Evolutionary conservation across 1,140 invertebrate genomes (phyloP).

Genomic region (Aphelenchoides avenae): DNA sequence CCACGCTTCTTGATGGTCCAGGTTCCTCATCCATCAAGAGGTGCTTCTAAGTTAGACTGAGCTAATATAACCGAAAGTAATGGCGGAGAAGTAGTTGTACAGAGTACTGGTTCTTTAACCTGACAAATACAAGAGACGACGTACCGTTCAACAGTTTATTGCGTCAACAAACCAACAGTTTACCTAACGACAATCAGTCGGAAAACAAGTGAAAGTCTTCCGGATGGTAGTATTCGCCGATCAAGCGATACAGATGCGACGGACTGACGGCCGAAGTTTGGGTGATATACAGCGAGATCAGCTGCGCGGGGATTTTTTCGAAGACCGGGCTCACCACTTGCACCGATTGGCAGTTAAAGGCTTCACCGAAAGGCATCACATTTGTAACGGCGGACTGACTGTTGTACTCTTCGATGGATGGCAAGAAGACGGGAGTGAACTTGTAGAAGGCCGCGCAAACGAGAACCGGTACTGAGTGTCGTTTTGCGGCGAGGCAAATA

Average conservation of each 20-base stretch:
- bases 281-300: slow-evolving; percentile 31
- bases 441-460: slow-evolving; percentile 31
- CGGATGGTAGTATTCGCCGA: slow-evolving; percentile 32
- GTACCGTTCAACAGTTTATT: background rate
- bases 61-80: background rate
- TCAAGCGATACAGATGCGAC: slow-evolving; percentile 32
- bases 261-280: slow-evolving; percentile 25
- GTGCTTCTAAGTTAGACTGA: background rate
- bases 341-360: slow-evolving; percentile 15
- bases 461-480: slow-evolving; percentile 33
- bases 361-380: background rate
- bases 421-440: slow-evolving; percentile 32
- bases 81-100: background rate
- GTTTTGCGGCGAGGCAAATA: slow-evolving; percentile 35
- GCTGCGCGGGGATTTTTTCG: slow-evolving; percentile 30
- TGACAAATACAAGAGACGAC: background rate
- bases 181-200: background rate
- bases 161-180: background rate
- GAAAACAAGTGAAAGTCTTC: slow-evolving; percentile 22
- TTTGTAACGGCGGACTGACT: slow-evolving; percentile 2
- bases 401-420: slow-evolving; percentile 30
- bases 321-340: slow-evolving; percentile 27
- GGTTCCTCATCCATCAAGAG: background rate
- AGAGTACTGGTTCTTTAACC: background rate
- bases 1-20: no score